Percentiles rank a stretch among this genome's conserved stretches.
These are phyloP conservation scores for Nemotelus nigrinus DNA, from an alignment of 2,888 invertebrate genomes.

Conservation along the genomic window DNA sequence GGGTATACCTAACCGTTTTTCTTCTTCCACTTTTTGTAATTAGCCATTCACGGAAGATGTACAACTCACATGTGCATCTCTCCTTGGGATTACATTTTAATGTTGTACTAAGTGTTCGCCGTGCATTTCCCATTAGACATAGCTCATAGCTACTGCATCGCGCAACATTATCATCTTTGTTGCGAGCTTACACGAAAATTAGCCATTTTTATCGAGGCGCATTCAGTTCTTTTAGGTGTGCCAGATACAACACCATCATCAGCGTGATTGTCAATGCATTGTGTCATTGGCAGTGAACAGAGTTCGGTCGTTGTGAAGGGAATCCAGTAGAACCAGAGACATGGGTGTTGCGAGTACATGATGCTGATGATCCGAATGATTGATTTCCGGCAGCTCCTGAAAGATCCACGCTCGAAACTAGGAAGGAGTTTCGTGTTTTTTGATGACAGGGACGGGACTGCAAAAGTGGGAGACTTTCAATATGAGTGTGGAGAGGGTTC, in stretches of 20 bases:
- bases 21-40: constrained; percentile 10
- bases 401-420: neutral
- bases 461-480: neutral
- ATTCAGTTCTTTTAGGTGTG: neutral
- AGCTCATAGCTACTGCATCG: neutral
- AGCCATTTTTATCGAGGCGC: constrained; percentile 29
- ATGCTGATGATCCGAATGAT: constrained; percentile 41
- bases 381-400: constrained; percentile 37
- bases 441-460: neutral
- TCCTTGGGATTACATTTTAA: constrained; percentile 15
- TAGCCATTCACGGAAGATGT: constrained; percentile 18
- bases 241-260: neutral
- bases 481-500: neutral
- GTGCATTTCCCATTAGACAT: constrained; percentile 39
- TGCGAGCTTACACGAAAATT: constrained; percentile 28
- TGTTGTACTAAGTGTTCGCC: constrained; percentile 27
- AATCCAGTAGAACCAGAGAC: neutral
- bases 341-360: neutral
- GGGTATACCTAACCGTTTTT: too few species aligned
- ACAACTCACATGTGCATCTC: neutral
- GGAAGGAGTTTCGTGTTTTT: neutral
- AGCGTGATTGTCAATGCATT: neutral
- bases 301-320: neutral
- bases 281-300: neutral
- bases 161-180: neutral